Base-by-base conservation (phyloP, 2,113 vertebrate species). In the Vidua chalybeata region DNA sequence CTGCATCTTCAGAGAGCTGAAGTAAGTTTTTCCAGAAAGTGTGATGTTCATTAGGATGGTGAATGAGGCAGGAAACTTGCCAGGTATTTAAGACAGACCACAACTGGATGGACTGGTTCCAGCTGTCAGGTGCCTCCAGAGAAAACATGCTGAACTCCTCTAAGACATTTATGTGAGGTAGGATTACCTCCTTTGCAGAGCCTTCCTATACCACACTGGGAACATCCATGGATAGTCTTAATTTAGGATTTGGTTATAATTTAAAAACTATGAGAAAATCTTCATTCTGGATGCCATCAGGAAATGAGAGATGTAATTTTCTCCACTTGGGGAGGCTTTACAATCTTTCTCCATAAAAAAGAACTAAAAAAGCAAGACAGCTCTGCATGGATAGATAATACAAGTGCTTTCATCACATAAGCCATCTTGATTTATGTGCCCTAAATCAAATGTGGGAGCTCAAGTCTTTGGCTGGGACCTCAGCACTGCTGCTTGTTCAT, bases 1-100 rank as follows among this genome's bases (percentile, higher is more conserved):
- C 39, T 95, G 83, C 72, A 64, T 93, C 72, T 90, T 93, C 72
- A 66, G 86, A 85, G 45, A 90, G 75, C 62, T 91, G 74, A 64
- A 94, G 45, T 62, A 68, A 82, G 87, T 95, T 82, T 39, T 91
- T 41, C 49, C 89, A 94, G 84, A 83, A 88, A 93, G 35, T 1
- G 1, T 71, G 46, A 71, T 54, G 45, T 84, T 95, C 55, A n/a
- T 89, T 72, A 63, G 76, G 52, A 73, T 67, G 31, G 83, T 51
- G 49, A 91, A 79, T 2, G 7, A 67, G 58, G 85, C 0, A 7
- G 56, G 54, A 82, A 88, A 64, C 37, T 69, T 84, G 61, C 48
- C 49, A 87, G 48, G 24, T 46, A 59, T 92, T 89, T 87, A 52
- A 92, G 73, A 64, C 35, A 74, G 41, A 54, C 52, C 61, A 62